Conservation (phyloP, 2,888 invertebrate species). For the Leptarthrus brevirostris region DNA sequence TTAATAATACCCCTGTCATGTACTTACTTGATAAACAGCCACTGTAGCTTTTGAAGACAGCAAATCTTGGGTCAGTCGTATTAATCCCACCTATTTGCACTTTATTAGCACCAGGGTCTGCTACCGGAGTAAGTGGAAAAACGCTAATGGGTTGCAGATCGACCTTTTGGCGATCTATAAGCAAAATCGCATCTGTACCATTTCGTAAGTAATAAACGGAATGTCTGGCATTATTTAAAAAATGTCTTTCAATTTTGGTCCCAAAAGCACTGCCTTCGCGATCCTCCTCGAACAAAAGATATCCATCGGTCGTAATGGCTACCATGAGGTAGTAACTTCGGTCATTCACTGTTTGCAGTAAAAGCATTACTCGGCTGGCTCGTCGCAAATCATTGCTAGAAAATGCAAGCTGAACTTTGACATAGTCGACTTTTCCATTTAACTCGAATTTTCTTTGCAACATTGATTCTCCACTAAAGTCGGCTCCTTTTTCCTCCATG, state of each 20-base stretch:
- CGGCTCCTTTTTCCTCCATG: slow-evolving; percentile 89
- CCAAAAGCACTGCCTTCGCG: slow-evolving; percentile 78
- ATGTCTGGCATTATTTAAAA: slow-evolving; percentile 82
- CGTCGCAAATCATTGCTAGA: slow-evolving; percentile 84
- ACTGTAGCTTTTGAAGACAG: slow-evolving; percentile 86
- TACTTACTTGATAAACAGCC: slow-evolving; percentile 90
- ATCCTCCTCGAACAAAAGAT: slow-evolving; percentile 87
- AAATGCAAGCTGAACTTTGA: slow-evolving; percentile 88
- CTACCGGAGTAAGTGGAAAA: slow-evolving; percentile 76
- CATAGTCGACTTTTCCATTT: slow-evolving; percentile 77
- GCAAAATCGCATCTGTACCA: slow-evolving; percentile 76
- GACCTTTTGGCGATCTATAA: slow-evolving; percentile 82
- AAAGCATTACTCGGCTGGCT: slow-evolving; percentile 80
- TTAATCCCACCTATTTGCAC: slow-evolving; percentile 89
- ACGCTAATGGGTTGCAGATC: slow-evolving; percentile 76
- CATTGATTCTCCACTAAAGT: slow-evolving; percentile 88
- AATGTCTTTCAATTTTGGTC: slow-evolving; percentile 81
- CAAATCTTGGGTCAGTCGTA: slow-evolving; percentile 83
- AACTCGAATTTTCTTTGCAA: slow-evolving; percentile 82
- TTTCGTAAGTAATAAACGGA: slow-evolving; percentile 78
- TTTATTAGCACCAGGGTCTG: slow-evolving; percentile 79
- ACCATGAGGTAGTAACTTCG: slow-evolving; percentile 86
- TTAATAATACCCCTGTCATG: slow-evolving; percentile 48
- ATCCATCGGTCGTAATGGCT: slow-evolving; percentile 84
- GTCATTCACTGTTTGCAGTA: slow-evolving; percentile 85